Conservation (phyloP, 1,140 invertebrate genomes). For the Pseudomyrmex pallidus region DNA sequence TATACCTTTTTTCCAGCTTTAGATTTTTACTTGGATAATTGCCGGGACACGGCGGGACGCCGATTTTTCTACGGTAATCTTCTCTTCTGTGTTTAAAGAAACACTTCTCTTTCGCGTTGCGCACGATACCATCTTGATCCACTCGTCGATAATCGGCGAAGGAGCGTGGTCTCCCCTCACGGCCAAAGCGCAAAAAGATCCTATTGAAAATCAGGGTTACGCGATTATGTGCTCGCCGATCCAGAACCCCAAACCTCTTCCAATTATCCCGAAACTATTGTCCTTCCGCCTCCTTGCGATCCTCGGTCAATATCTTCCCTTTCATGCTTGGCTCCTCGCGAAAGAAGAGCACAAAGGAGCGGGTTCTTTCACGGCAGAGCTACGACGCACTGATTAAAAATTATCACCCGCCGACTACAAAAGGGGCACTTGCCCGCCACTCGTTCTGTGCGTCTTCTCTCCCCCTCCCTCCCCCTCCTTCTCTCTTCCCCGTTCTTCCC, state of each 20-base stretch:
- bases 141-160: slow-evolving; percentile 39
- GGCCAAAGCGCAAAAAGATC: slow-evolving; percentile 33
- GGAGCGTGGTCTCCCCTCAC: slow-evolving; percentile 3
- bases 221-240: slow-evolving; percentile 68
- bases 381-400: slow-evolving; percentile 80
- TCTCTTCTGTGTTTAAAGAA: slow-evolving; percentile 27
- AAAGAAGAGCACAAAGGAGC: slow-evolving; percentile 71
- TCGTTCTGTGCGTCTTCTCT: slow-evolving; percentile 46
- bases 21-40: background rate
- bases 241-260: slow-evolving; percentile 66
- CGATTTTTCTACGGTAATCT: slow-evolving; percentile 23
- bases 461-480: background rate
- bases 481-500: too few relatives aligned
- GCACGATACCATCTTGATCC: slow-evolving; percentile 35
- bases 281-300: slow-evolving; percentile 65
- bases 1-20: slow-evolving; percentile 23
- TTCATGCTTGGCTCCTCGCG: slow-evolving; percentile 59
- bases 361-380: slow-evolving; percentile 70
- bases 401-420: slow-evolving; percentile 79
- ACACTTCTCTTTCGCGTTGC: slow-evolving; percentile 29
- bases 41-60: background rate
- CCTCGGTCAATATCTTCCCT: slow-evolving; percentile 67
- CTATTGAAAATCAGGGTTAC: slow-evolving; percentile 71
- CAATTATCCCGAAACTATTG: slow-evolving; percentile 77
- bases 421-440: slow-evolving; percentile 68